Percentiles rank a stretch among this genome's conserved stretches.
Conservation (phyloP, 2,888 invertebrate genomes). For the Drosophila putrida region DNA sequence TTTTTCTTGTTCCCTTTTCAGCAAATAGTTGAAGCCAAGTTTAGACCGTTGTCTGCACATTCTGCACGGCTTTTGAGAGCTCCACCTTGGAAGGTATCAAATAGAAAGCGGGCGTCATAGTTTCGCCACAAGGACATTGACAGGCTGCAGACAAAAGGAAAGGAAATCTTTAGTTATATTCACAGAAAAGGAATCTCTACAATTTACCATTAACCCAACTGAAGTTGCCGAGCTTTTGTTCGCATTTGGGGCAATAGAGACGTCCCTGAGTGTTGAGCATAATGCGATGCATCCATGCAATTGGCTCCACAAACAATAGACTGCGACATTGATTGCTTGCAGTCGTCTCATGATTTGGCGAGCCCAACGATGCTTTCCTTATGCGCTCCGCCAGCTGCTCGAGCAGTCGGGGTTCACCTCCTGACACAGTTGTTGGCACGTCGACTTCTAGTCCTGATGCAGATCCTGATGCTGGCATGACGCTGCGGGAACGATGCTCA, state of each 20-base stretch:
- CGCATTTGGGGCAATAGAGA: constrained; percentile 94
- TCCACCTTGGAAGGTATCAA: constrained; percentile 96
- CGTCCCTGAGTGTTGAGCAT: constrained; percentile 91
- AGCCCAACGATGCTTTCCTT: constrained; percentile 73
- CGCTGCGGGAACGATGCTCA: constrained; percentile 86
- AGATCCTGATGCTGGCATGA: neutral
- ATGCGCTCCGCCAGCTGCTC: constrained; percentile 82
- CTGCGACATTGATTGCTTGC: constrained; percentile 87
- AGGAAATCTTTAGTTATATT: neutral
- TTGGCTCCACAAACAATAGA: constrained; percentile 95
- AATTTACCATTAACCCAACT: constrained; percentile 93
- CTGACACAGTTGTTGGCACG: neutral
- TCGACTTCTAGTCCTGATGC: neutral
- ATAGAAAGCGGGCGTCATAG: constrained; percentile 96
- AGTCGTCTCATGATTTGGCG: constrained; percentile 49
- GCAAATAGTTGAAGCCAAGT: neutral
- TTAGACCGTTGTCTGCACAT: constrained; percentile 92
- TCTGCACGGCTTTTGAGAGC: constrained; percentile 94
- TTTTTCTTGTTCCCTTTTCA: neutral
- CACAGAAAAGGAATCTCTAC: neutral
- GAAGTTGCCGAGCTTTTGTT: constrained; percentile 94
- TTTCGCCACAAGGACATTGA: constrained; percentile 95
- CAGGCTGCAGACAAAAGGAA: constrained; percentile 88
- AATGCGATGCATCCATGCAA: constrained; percentile 94
- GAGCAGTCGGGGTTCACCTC: constrained; percentile 66